phyloP scores from a whole-genome alignment of 2,888 invertebrate genomes.

The Copidosoma aretas region DNA sequence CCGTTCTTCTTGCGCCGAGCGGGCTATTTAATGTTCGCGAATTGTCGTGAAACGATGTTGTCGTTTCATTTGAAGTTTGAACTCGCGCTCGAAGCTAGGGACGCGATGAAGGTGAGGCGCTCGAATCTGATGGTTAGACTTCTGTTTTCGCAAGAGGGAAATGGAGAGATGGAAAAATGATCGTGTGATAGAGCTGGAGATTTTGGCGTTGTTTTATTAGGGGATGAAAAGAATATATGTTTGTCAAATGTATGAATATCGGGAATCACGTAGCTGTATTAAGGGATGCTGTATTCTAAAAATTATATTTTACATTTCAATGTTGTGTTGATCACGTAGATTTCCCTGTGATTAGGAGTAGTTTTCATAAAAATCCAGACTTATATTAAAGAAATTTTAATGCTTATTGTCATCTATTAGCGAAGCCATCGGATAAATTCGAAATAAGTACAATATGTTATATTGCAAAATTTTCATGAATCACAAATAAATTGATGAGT shows the following conservation, averaged over 20 bases:
- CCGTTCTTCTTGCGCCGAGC: conserved; percentile 28
- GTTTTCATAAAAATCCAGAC: too few relatives aligned
- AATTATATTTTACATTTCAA: too few relatives aligned
- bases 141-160: conserved; percentile 1
- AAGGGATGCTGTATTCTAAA: neutral
- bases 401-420: too few relatives aligned
- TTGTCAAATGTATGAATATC: too few relatives aligned
- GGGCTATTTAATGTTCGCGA: conserved; percentile 47
- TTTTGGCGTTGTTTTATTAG: neutral
- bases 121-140: neutral
- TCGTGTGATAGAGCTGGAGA: neutral
- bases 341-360: too few relatives aligned
- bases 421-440: too few relatives aligned
- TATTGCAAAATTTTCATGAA: too few relatives aligned
- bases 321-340: too few relatives aligned
- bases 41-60: conserved; percentile 56
- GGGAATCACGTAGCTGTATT: neutral
- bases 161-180: neutral
- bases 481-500: too few relatives aligned
- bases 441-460: too few relatives aligned
- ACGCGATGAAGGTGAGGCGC: neutral
- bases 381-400: too few relatives aligned
- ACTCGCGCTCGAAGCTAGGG: neutral
- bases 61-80: conserved; percentile 49
- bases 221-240: neutral